Percentiles rank a stretch among this genome's conserved stretches.
phyloP scores from a whole-genome alignment of 2,888 invertebrate genomes.

The Muschampia plurimacula region DNA sequence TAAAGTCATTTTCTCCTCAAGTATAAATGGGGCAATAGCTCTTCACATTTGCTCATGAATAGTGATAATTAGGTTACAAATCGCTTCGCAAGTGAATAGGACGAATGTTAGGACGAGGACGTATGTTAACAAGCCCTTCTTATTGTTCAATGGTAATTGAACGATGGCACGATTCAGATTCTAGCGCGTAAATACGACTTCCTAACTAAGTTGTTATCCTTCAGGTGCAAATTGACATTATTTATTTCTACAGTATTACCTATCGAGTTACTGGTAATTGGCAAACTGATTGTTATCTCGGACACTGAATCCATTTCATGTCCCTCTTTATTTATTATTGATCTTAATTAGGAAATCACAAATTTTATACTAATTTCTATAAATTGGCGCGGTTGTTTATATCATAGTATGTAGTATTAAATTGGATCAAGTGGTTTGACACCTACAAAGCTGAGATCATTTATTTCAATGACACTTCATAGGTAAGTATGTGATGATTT shows the following conservation, averaged over 20 bases:
- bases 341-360: background rate
- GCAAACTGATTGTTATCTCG: slow-evolving; percentile 3
- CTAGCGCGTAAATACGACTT: slow-evolving; percentile 10
- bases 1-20: background rate
- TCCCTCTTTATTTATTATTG: background rate
- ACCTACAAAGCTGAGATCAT: too few species aligned
- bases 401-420: too few species aligned
- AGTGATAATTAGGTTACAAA: slow-evolving; percentile 30
- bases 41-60: slow-evolving; percentile 27
- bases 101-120: slow-evolving; percentile 21
- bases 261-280: slow-evolving; percentile 13
- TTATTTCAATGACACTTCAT: too few species aligned
- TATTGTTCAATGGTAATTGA: slow-evolving; percentile 18
- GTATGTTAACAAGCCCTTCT: slow-evolving; percentile 18
- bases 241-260: background rate
- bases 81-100: slow-evolving; percentile 20
- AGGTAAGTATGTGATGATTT: too few species aligned
- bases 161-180: slow-evolving; percentile 18
- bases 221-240: slow-evolving; percentile 24
- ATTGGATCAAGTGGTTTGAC: too few species aligned
- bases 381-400: too few species aligned
- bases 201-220: slow-evolving; percentile 28
- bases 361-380: background rate
- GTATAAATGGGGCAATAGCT: slow-evolving; percentile 22
- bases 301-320: slow-evolving; percentile 3